Evolutionary conservation across 1,140 invertebrate species (phyloP).

Genomic region (Conopomorpha cramerella): DNA sequence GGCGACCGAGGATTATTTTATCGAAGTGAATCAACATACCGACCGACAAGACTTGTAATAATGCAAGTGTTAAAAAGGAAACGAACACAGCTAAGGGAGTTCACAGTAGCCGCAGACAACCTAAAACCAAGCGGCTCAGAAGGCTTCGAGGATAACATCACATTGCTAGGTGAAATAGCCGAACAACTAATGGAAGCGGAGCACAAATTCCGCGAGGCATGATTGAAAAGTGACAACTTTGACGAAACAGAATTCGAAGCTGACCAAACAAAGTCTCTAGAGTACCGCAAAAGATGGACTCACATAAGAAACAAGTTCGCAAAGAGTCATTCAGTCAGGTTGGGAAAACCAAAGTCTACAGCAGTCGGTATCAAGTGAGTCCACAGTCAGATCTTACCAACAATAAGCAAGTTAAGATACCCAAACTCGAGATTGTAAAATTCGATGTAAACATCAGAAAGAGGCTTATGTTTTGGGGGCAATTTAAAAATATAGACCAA

Average conservation of each 20-base stretch:
- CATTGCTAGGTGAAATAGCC: not conserved
- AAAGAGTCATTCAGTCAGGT: not conserved
- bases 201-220: not conserved
- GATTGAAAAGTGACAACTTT: not conserved
- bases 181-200: not conserved
- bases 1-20: no score
- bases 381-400: not conserved
- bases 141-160: not conserved
- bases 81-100: not conserved
- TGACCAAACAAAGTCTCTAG: not conserved
- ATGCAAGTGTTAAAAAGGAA: not conserved
- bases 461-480: slow-evolving; percentile 33
- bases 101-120: no score
- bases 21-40: no score
- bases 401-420: slow-evolving; percentile 9
- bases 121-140: no score
- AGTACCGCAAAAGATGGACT: no score
- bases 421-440: slow-evolving; percentile 22
- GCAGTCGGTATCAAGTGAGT: not conserved
- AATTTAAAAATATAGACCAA: slow-evolving; percentile 30
- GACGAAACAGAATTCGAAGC: not conserved
- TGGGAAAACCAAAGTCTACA: not conserved
- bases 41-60: no score
- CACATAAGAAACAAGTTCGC: not conserved
- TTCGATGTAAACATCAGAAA: slow-evolving; percentile 26